Base-by-base conservation (phyloP, 2,888 invertebrate genomes). In the Xylota sylvarum region DNA sequence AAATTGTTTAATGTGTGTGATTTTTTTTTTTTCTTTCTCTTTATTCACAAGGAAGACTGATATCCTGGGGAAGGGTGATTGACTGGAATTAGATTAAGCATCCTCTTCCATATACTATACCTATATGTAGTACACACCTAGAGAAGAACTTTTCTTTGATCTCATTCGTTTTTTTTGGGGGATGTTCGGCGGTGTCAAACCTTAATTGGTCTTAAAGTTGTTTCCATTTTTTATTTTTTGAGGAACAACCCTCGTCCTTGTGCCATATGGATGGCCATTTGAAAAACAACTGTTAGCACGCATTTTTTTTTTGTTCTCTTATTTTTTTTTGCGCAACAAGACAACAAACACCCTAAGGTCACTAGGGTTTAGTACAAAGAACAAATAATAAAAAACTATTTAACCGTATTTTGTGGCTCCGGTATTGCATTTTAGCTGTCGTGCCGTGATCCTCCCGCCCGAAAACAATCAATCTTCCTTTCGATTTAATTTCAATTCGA, bases 401-500 rank as follows among this genome's bases (percentile, higher is more conserved):
- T 87, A 87, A 83, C 87, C 82, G 82, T 86, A 82, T 37, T 78
- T 78, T 86, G 86, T 64, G 86, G 86, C 82, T 82, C 55, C 17
- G 77, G 82, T 81, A 86, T 86, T 86, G 86, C 86, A 86, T 82
- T 86, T 81, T 86, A 43, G 62, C 82, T 82, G 65, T 81, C 77
- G 65, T 81, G 55, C 77, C 52, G 72, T 86, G 82, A 86, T 82
- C 77, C 86, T 86, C 86, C 81, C 81, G 88, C 72, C 86, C 74
- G 79, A 89, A 89, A 90, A 91, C 91, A 92, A 92, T 92, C 92
- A 92, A 92, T 92, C 91, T 92, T 90, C 89, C 90, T 91, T 91
- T 90, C 90, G 89, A 90, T 91, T 92, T 92, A 92, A 92, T 92
- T 92, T 92, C 92, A 92, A 92, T 91, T 91, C 91, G 92, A 90